These are phyloP conservation scores for Drosophila algonquin DNA, from an alignment of 2,888 invertebrate genomes.

Conservation along the genomic window DNA sequence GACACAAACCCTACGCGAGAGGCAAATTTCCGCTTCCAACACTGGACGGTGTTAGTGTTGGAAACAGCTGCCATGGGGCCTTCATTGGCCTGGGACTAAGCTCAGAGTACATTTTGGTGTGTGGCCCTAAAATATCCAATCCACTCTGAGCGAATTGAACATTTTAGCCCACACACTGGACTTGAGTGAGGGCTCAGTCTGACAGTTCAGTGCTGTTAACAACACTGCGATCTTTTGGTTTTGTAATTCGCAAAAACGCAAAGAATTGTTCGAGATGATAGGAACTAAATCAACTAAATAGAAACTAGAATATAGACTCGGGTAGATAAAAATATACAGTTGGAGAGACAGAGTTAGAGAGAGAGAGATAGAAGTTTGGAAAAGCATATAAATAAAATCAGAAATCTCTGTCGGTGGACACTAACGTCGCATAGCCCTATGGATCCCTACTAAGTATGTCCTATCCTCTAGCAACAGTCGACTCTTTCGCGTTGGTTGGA, in stretches of 20 bases:
- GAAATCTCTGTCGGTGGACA: conserved; percentile 20
- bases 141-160: conserved; percentile 43
- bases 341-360: conserved; percentile 36
- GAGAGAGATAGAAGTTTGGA: conserved; percentile 41
- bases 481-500: conserved; percentile 22
- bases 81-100: conserved; percentile 1
- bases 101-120: conserved; percentile 29
- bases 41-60: conserved; percentile 17
- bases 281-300: conserved; percentile 44
- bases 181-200: conserved; percentile 11
- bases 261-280: conserved; percentile 78
- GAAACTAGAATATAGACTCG: conserved; percentile 52
- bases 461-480: conserved; percentile 38
- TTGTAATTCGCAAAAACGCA: conserved; percentile 84
- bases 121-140: conserved; percentile 70
- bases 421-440: conserved; percentile 29
- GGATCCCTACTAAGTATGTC: not conserved
- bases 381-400: conserved; percentile 59
- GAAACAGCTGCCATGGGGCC: conserved; percentile 5
- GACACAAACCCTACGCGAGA: conserved; percentile 32
- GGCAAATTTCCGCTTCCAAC: conserved; percentile 15
- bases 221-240: conserved; percentile 78
- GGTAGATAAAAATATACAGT: conserved; percentile 34
- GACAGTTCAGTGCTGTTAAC: conserved; percentile 37
- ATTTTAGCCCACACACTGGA: conserved; percentile 63